phyloP scores from a whole-genome alignment of 1,140 invertebrate species.

The Frieseomelitta varia region DNA sequence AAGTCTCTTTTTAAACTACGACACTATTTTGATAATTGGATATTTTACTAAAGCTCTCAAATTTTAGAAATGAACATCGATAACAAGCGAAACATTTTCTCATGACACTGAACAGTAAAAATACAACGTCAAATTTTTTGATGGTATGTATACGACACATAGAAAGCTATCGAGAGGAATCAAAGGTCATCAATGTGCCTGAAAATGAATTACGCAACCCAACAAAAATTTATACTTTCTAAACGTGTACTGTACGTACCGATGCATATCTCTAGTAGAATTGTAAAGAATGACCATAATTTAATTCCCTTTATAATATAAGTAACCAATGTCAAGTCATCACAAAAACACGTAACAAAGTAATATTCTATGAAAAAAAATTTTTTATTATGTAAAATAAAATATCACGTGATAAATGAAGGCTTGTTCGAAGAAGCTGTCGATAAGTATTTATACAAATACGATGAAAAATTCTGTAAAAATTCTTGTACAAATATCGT shows the following conservation, averaged over 20 bases:
- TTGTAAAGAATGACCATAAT: background rate
- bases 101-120: background rate
- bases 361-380: background rate
- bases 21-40: background rate
- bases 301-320: background rate
- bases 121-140: background rate
- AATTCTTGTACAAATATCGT: background rate
- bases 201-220: constrained; percentile 10
- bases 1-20: background rate
- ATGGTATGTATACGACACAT: background rate
- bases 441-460: too few relatives aligned
- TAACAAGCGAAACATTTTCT: background rate
- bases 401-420: background rate
- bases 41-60: background rate
- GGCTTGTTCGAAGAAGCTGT: background rate
- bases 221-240: constrained; percentile 32
- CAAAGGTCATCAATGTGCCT: background rate
- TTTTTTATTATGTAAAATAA: background rate
- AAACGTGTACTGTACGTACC: background rate
- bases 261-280: background rate
- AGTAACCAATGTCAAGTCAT: background rate
- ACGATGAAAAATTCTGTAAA: background rate
- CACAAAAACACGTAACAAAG: background rate
- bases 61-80: background rate
- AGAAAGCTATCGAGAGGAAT: background rate